Percentiles rank a stretch among this genome's conserved stretches.
phyloP scores from a whole-genome alignment of 2,888 invertebrate genomes.

The Bombyx huttoni region DNA sequence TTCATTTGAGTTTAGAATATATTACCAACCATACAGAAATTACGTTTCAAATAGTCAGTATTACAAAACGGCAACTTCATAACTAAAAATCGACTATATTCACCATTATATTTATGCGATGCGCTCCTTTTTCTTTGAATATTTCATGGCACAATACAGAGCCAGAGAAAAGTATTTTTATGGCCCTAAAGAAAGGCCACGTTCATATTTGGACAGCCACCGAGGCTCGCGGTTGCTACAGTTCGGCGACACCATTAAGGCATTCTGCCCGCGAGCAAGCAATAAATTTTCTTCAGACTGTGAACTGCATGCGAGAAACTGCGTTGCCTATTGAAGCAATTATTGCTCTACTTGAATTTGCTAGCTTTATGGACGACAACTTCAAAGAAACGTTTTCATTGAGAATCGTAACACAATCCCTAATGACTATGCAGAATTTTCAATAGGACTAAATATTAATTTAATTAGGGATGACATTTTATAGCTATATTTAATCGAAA shows the following conservation, averaged over 20 bases:
- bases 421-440: not conserved
- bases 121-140: not conserved
- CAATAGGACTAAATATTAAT: too few species aligned
- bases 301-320: slow-evolving; percentile 36
- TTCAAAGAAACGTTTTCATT: slow-evolving; percentile 9
- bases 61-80: too few species aligned
- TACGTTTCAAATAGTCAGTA: too few species aligned
- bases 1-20: too few species aligned
- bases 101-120: not conserved
- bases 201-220: slow-evolving; percentile 34
- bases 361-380: slow-evolving; percentile 20
- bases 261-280: slow-evolving; percentile 44
- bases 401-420: not conserved
- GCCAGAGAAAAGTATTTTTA: slow-evolving; percentile 38
- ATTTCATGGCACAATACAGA: slow-evolving; percentile 16
- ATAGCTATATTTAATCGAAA: too few species aligned
- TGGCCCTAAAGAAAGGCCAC: slow-evolving; percentile 25
- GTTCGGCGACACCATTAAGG: slow-evolving; percentile 44
- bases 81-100: not conserved
- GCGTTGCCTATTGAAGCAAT: slow-evolving; percentile 33
- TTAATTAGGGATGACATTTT: too few species aligned
- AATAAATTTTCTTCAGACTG: slow-evolving; percentile 44
- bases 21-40: too few species aligned
- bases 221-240: slow-evolving; percentile 20
- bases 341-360: slow-evolving; percentile 31